A percentile compares a stretch with the other conserved stretches of the same genome.
Evolutionary conservation across 1,140 invertebrate genomes (phyloP).

Genomic region (Muscidifurax raptorellus): DNA sequence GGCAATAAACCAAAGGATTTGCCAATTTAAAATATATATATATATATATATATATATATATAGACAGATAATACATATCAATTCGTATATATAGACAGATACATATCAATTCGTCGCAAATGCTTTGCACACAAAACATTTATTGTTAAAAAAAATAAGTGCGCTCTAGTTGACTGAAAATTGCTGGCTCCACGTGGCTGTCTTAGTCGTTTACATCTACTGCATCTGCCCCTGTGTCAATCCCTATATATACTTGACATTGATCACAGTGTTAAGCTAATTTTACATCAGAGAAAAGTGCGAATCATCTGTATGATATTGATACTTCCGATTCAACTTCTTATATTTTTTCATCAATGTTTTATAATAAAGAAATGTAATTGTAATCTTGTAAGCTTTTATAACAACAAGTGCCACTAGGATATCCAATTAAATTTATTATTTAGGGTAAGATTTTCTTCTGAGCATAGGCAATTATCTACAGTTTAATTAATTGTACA

Average conservation of each 20-base stretch:
- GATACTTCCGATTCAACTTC: slow-evolving; percentile 19
- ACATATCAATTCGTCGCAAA: no score
- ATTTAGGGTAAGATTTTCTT: slow-evolving; percentile 8
- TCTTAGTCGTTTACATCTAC: no score
- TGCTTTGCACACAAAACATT: no score
- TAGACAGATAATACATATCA: no score
- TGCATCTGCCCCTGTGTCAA: no score
- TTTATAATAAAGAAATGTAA: not conserved
- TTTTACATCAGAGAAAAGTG: not conserved
- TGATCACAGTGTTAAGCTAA: slow-evolving; percentile 6
- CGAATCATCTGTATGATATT: not conserved
- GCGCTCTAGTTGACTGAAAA: no score
- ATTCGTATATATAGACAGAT: no score
- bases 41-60: no score
- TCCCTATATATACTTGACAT: not conserved
- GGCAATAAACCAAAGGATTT: no score
- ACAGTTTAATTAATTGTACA: not conserved
- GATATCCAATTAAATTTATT: slow-evolving; percentile 32
- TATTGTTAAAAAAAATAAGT: no score
- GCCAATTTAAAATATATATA: no score
- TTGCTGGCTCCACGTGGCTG: no score
- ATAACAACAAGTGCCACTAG: not conserved
- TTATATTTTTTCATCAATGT: not conserved
- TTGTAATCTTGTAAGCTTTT: not conserved
- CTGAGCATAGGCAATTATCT: not conserved